Conservation (phyloP, 2,113 vertebrate genomes). For the Abramis brama region DNA sequence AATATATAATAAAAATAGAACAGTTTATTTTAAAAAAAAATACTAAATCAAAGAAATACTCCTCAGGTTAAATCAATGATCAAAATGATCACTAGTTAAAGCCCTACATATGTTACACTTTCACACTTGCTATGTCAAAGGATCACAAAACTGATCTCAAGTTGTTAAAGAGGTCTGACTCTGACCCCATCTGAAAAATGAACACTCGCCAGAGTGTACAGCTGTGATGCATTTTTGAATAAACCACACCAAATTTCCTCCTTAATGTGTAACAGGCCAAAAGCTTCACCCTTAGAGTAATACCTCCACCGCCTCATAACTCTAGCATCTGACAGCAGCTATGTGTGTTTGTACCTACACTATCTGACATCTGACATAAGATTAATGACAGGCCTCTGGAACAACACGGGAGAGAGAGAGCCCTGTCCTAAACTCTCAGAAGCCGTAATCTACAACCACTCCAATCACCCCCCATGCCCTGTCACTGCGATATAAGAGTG, state of each 20-base stretch:
- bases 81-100: no score
- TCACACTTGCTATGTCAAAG: neutral
- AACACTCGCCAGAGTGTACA: neutral
- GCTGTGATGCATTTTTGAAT: conserved; percentile 71
- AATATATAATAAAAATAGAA: neutral
- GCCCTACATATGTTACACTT: neutral
- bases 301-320: conserved; percentile 71
- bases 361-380: conserved; percentile 71
- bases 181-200: conserved; percentile 10
- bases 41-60: neutral
- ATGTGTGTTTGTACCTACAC: conserved; percentile 68
- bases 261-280: conserved; percentile 69
- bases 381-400: conserved; percentile 60
- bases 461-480: neutral
- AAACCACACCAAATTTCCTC: conserved; percentile 68
- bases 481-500: neutral
- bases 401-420: conserved; percentile 46
- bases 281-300: conserved; percentile 68
- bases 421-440: conserved; percentile 17
- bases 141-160: neutral
- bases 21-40: neutral
- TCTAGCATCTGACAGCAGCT: conserved; percentile 70
- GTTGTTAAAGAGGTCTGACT: neutral
- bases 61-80: neutral
- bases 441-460: conserved; percentile 8